Evolutionary conservation across 2,888 invertebrate species (phyloP).

Genomic region (Norana najaformis): DNA sequence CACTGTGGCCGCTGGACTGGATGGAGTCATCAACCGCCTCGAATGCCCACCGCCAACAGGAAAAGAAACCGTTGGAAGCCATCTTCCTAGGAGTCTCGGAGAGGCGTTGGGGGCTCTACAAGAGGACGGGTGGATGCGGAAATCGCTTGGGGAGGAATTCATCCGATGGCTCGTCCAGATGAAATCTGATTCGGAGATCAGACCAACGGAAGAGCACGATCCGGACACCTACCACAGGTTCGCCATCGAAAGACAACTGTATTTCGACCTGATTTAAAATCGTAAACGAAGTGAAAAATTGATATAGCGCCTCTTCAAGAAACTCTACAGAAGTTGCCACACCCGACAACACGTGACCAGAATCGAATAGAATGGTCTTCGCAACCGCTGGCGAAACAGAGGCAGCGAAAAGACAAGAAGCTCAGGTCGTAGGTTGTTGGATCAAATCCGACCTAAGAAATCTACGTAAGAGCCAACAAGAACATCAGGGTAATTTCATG

Average conservation of each 20-base stretch:
- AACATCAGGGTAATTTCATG: no score
- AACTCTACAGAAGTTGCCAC: no score
- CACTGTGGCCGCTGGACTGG: slow-evolving; percentile 41
- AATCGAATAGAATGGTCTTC: no score
- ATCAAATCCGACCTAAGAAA: no score
- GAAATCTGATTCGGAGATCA: slow-evolving; percentile 38
- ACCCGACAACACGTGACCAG: no score
- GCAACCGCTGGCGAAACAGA: no score
- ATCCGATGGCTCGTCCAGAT: slow-evolving; percentile 37
- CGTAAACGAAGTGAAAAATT: not conserved
- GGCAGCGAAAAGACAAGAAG: no score
- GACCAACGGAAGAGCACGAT: slow-evolving; percentile 25
- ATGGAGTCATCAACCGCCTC: slow-evolving; percentile 40
- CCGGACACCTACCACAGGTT: not conserved
- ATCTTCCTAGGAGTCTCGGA: slow-evolving; percentile 34
- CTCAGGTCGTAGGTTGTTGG: no score
- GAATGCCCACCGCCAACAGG: slow-evolving; percentile 20
- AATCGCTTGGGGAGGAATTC: slow-evolving; percentile 37
- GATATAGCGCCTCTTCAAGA: no score
- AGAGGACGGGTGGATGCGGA: slow-evolving; percentile 29
- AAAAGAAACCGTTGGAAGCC: not conserved
- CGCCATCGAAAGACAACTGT: slow-evolving; percentile 23
- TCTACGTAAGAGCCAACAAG: no score
- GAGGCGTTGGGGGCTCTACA: slow-evolving; percentile 38
- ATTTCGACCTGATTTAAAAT: slow-evolving; percentile 24